These are phyloP conservation scores for Sebastes ruberrimus DNA, from an alignment of 2,797 vertebrate species.

Conservation along the genomic window DNA sequence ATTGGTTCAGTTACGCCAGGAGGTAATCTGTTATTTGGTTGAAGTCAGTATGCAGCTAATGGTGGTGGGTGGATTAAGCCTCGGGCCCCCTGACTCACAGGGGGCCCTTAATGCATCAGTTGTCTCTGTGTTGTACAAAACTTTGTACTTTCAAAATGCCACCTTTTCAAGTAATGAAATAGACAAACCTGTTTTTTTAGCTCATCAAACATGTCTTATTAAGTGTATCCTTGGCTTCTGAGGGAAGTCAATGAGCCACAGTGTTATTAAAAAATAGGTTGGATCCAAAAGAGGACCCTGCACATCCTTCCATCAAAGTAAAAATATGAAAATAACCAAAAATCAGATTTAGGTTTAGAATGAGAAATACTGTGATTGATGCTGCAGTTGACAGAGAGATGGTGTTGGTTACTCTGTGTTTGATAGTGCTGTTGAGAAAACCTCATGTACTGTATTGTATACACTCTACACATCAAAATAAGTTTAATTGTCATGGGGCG, in stretches of 20 bases:
- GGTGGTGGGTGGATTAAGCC: constrained; percentile 25
- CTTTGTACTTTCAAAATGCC: constrained; percentile 33
- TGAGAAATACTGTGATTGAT: too few species aligned
- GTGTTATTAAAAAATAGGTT: constrained; percentile 22
- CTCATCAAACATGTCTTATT: constrained; percentile 26
- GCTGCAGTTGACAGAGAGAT: too few species aligned
- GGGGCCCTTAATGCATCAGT: background rate
- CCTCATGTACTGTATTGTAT: too few species aligned
- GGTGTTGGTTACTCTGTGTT: too few species aligned
- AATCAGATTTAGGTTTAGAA: too few species aligned
- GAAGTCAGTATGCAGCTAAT: constrained; percentile 16
- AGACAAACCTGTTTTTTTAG: constrained; percentile 1
- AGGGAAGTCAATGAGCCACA: constrained; percentile 13
- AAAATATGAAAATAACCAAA: too few species aligned
- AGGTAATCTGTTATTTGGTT: constrained; percentile 13
- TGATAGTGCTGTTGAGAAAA: too few species aligned
- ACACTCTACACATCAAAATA: too few species aligned
- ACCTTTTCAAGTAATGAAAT: constrained; percentile 28
- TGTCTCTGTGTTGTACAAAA: constrained; percentile 7
- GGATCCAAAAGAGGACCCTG: background rate
- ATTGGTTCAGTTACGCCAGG: background rate
- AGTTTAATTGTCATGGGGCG: background rate
- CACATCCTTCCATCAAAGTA: too few species aligned
- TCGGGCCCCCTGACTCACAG: constrained; percentile 4
- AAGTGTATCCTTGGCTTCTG: background rate